phyloP scores from a whole-genome alignment of 2,888 invertebrate species.

The Pyrrhosoma nymphula region DNA sequence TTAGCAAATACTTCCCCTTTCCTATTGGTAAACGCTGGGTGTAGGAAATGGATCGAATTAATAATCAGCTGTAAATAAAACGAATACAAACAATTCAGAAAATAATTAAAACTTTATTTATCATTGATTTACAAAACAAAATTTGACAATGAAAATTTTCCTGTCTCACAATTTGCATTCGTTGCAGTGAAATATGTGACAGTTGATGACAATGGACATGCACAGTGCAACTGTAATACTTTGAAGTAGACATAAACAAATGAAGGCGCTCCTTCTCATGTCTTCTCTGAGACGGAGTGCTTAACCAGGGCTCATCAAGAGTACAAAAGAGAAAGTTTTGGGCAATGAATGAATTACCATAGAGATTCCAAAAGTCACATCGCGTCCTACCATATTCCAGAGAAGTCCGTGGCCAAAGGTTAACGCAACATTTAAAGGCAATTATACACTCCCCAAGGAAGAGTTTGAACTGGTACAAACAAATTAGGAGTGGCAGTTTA shows the following conservation, averaged over 20 bases:
- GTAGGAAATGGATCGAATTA: too few species aligned
- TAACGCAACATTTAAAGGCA: neutral
- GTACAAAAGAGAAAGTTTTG: neutral
- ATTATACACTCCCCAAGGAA: slow-evolving; percentile 8
- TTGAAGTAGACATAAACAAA: slow-evolving; percentile 5
- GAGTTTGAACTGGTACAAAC: slow-evolving; percentile 55
- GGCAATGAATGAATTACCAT: slow-evolving; percentile 25
- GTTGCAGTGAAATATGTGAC: slow-evolving; percentile 50
- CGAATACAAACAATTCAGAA: neutral
- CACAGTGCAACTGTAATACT: slow-evolving; percentile 46
- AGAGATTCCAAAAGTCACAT: slow-evolving; percentile 57
- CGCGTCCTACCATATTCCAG: slow-evolving; percentile 13
- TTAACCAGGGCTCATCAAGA: slow-evolving; percentile 7
- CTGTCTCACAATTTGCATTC: neutral
- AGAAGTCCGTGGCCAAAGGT: neutral
- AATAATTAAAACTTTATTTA: slow-evolving; percentile 48
- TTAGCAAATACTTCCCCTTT: too few species aligned
- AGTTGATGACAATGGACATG: slow-evolving; percentile 30
- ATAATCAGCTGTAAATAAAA: neutral
- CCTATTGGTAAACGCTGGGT: too few species aligned
- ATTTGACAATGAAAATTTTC: slow-evolving; percentile 43
- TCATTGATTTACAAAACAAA: slow-evolving; percentile 27
- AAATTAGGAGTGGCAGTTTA: slow-evolving; percentile 36
- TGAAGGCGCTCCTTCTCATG: slow-evolving; percentile 10
- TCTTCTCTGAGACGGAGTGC: neutral